These are phyloP conservation scores for Lophotis ruficrista DNA, from an alignment of 2,113 vertebrate species.

Conservation along the genomic window DNA sequence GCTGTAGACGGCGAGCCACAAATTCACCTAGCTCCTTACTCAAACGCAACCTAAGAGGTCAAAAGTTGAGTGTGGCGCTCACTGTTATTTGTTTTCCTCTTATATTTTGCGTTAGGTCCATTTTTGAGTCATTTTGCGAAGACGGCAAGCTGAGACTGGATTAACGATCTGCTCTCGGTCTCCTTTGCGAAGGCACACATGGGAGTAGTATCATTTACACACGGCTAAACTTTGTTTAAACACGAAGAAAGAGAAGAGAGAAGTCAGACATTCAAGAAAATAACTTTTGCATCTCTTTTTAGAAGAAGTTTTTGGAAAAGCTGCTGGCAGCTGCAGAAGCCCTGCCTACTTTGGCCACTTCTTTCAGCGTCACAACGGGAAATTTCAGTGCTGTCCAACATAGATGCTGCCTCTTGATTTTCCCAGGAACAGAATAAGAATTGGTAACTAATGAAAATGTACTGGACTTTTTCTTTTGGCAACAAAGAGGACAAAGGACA, in stretches of 20 bases:
- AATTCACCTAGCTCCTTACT: not conserved
- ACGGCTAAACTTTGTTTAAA: not conserved
- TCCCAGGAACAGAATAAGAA: not conserved
- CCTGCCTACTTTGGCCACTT: not conserved
- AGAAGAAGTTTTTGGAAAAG: not conserved
- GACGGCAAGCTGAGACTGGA: not conserved
- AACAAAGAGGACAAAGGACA: not conserved
- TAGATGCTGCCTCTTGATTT: not conserved
- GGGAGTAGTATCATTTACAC: not conserved
- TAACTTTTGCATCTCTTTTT: not conserved
- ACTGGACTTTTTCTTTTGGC: not conserved
- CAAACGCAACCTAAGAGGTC: not conserved
- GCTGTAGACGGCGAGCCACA: not conserved
- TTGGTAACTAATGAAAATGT: not conserved
- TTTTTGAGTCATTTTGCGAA: not conserved
- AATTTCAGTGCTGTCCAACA: not conserved
- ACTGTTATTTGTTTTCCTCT: not conserved
- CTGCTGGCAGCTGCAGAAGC: slow-evolving; percentile 15
- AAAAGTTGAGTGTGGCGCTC: not conserved
- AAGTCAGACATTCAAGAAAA: not conserved
- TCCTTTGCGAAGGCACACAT: not conserved
- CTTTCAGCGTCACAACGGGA: slow-evolving; percentile 5
- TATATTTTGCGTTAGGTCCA: not conserved
- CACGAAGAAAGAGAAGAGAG: not conserved
- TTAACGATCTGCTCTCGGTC: not conserved